Conservation (phyloP, 2,113 vertebrate species). For the Scytalopus superciliaris region DNA sequence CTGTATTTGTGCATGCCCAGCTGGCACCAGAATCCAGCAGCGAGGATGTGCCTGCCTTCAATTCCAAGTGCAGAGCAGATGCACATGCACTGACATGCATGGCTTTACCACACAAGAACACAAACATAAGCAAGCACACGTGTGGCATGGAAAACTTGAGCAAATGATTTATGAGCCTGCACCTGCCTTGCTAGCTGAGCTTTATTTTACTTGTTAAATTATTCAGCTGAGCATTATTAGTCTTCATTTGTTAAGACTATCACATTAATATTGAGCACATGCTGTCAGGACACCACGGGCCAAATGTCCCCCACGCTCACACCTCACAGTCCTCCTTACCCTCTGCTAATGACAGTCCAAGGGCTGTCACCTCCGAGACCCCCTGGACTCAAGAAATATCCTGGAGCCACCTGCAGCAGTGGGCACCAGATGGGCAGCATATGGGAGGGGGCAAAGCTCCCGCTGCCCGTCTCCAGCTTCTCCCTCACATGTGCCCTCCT, state of each 20-base stretch:
- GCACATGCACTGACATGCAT: not conserved
- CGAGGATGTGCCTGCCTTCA: not conserved
- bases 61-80: not conserved
- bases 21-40: not conserved
- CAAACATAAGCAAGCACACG: not conserved
- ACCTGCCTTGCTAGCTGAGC: not conserved
- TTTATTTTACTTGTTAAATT: not conserved
- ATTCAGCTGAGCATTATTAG: not conserved
- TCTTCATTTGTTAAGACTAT: not conserved
- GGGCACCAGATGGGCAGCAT: not conserved
- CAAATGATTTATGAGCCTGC: not conserved
- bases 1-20: rapidly evolving
- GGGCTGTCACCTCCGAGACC: not conserved
- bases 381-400: not conserved
- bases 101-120: not conserved
- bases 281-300: not conserved
- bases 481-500: not conserved
- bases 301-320: not conserved
- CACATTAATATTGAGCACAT: not conserved
- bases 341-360: not conserved
- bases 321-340: not conserved
- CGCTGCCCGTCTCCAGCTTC: not conserved
- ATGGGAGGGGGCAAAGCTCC: not conserved
- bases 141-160: not conserved
- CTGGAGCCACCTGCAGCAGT: not conserved